phyloP scores from a whole-genome alignment of 2,888 invertebrate genomes.

The Busseola fusca region DNA sequence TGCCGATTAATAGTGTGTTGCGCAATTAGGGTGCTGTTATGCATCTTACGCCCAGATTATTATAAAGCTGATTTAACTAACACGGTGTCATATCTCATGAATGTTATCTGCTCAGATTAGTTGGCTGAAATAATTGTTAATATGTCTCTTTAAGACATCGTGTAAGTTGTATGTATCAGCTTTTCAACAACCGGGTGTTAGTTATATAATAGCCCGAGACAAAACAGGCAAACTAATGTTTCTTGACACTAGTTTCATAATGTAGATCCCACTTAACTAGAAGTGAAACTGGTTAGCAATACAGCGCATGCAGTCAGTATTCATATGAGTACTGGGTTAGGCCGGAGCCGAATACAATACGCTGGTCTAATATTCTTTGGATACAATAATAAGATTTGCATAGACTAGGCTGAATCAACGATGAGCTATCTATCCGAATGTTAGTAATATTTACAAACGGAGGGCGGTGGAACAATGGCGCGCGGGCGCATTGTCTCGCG shows the following conservation, averaged over 20 bases:
- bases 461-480: slow-evolving; percentile 83
- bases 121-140: not conserved
- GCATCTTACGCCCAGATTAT: not conserved
- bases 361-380: slow-evolving; percentile 49
- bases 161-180: no score
- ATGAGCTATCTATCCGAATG: slow-evolving; percentile 75
- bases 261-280: not conserved
- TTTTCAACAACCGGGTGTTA: not conserved
- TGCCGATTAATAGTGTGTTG: no score
- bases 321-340: not conserved
- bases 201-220: not conserved
- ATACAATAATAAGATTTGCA: slow-evolving; percentile 65
- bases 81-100: not conserved
- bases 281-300: slow-evolving; percentile 10
- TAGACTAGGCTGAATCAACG: slow-evolving; percentile 66
- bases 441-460: slow-evolving; percentile 81
- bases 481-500: slow-evolving; percentile 83
- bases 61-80: not conserved
- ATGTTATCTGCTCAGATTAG: not conserved
- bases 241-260: not conserved
- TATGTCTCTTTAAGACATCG: not conserved
- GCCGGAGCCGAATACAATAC: slow-evolving; percentile 40
- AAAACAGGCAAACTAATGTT: not conserved
- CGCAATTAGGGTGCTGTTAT: no score
- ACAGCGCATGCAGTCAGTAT: slow-evolving; percentile 5